Evolutionary conservation across 1,140 invertebrate genomes (phyloP), one percentile per base, ranked within the genome.

Genomic region (Maconellicoccus hirsutus): DNA sequence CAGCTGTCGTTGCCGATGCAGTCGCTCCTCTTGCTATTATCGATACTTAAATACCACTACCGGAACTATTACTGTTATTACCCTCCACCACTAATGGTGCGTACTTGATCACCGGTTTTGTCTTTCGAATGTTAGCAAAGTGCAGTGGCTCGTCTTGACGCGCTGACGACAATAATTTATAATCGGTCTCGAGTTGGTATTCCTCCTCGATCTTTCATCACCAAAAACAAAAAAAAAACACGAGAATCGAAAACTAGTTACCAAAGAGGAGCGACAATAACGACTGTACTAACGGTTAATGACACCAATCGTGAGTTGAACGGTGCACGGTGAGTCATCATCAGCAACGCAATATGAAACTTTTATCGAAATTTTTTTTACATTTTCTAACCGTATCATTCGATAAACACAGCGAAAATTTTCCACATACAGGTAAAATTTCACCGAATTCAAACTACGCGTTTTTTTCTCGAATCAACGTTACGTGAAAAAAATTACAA

Each of bases 1-100:
- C 61, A 25, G 61, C 61, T 66, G 61, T 26, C 42, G 42, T 52
- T 66, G 61, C 61, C 19, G 61, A 23, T 66, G 61, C 61, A 14
- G 61, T 16, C 19, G 61, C 61, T 23, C 14, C 61, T 66, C 22
- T 66, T 66, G 61, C 61, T 66, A 26, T 66, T 66, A 26, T 26
- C 25, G 61, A 25, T 66, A 26, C 61, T 66, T 52, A 52, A 52
- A 52, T 8, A 52, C 42, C 42, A 52, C 42, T 52, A 52, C 42
- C 42, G 42, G 42, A 52, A 52, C 42, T 52, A 52, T 52, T 52
- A 52, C 42, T 52, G 42, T 52, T 52, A 52, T 52, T 52, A 52
- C 42, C 42, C 42, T 52, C 42, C 42, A 52, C 42, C 42, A 52
- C 42, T 52, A 52, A 52, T 52, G 42, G 42, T 52, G 2, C 42